A percentile compares a stretch with the other conserved stretches of the same genome.
Evolutionary conservation across 2,888 invertebrate genomes (phyloP).

Genomic region (Meta bourneti): DNA sequence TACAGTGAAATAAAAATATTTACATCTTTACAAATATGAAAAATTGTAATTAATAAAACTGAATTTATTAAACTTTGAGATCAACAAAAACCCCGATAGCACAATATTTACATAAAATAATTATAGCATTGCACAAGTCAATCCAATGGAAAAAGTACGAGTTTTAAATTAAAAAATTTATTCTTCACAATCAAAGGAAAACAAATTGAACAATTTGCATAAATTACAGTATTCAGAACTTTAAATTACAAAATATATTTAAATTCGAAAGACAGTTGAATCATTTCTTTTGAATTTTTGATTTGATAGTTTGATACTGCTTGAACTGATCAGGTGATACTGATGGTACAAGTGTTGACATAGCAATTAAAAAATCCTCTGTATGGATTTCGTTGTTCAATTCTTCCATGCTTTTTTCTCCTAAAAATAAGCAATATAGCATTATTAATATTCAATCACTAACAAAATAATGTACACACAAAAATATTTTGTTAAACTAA

Average conservation of each 20-base stretch:
- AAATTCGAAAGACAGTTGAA: not conserved
- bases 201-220: not conserved
- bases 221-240: not conserved
- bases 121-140: no score
- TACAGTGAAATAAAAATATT: no score
- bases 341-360: conserved; percentile 67
- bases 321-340: conserved; percentile 79
- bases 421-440: conserved; percentile 13
- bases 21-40: no score
- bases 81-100: no score
- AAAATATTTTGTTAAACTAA: not conserved
- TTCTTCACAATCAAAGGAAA: not conserved
- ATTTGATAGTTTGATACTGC: conserved; percentile 84
- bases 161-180: conserved; percentile 1
- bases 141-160: no score
- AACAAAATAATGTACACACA: not conserved
- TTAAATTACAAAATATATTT: not conserved
- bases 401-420: conserved; percentile 46
- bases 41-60: no score
- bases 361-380: conserved; percentile 63
- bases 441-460: not conserved
- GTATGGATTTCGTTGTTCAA: conserved; percentile 42
- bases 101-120: no score
- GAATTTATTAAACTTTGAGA: no score
- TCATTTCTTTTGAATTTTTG: conserved; percentile 58